Evolutionary conservation across 2,888 invertebrate genomes (phyloP).

Genomic region (Schrankia costaestrigalis): DNA sequence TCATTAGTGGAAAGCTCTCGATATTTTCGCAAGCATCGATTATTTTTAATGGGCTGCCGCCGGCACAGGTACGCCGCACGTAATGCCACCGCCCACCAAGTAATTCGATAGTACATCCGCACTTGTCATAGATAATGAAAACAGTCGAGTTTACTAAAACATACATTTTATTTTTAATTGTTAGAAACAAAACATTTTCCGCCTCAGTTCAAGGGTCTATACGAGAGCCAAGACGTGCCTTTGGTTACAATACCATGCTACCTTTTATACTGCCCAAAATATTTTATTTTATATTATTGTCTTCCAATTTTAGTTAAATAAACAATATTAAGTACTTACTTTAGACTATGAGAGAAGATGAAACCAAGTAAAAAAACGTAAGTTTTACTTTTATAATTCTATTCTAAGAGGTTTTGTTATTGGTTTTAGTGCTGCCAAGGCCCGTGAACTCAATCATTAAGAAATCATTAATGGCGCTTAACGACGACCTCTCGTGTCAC

Average conservation of each 20-base stretch:
- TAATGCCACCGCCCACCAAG: constrained; percentile 29
- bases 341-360: no score
- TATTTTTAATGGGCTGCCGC: constrained; percentile 76
- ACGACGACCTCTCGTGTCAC: constrained; percentile 42
- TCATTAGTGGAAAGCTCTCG: constrained; percentile 78
- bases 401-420: no score
- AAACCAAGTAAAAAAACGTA: no score
- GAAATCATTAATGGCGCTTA: constrained; percentile 57
- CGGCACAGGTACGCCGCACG: constrained; percentile 53
- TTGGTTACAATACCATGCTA: no score
- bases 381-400: no score
- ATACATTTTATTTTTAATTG: neutral
- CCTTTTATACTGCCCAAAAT: no score
- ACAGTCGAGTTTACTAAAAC: neutral
- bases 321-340: no score
- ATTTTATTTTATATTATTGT: no score
- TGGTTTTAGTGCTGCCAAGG: neutral
- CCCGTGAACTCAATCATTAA: constrained; percentile 51
- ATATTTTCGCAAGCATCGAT: constrained; percentile 76
- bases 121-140: constrained; percentile 16
- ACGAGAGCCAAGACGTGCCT: no score
- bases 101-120: constrained; percentile 36
- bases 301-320: no score
- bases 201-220: no score
- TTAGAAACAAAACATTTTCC: no score